Evolutionary conservation across 1,140 invertebrate genomes (phyloP).

Genomic region (Drosophila obscura): DNA sequence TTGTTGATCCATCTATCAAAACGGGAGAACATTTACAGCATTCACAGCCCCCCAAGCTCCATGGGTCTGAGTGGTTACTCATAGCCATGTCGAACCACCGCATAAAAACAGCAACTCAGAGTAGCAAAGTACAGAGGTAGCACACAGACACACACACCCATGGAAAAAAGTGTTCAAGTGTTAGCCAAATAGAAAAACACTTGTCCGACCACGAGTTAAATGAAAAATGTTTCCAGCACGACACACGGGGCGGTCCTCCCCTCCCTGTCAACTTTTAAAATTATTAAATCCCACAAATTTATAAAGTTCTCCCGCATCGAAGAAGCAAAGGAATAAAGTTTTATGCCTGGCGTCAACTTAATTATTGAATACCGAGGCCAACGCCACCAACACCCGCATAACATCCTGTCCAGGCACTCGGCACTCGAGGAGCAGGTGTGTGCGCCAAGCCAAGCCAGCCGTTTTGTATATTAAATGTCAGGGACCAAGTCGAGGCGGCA

Average conservation of each 20-base stretch:
- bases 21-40: not conserved
- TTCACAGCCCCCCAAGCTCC: constrained; percentile 1
- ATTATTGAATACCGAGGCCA: constrained; percentile 76
- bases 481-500: constrained; percentile 55
- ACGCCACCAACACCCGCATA: constrained; percentile 35
- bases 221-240: constrained; percentile 37
- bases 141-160: not conserved
- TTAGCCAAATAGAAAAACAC: constrained; percentile 47
- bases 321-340: constrained; percentile 56
- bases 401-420: constrained; percentile 13
- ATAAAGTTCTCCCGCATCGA: constrained; percentile 12
- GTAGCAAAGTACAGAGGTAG: constrained; percentile 34
- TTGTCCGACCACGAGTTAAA: constrained; percentile 27
- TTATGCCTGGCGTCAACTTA: constrained; percentile 69
- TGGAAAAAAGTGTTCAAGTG: constrained; percentile 41
- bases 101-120: constrained; percentile 25
- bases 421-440: constrained; percentile 55
- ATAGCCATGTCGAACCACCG: constrained; percentile 21
- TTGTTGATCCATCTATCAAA: constrained; percentile 47
- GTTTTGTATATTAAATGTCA: constrained; percentile 77
- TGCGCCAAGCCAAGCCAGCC: constrained; percentile 17
- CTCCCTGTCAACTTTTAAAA: constrained; percentile 47
- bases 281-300: constrained; percentile 61
- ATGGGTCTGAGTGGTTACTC: constrained; percentile 29
- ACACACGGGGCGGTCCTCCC: not conserved